Conservation (phyloP, 1,140 invertebrate genomes). For the Grapholita molesta region DNA sequence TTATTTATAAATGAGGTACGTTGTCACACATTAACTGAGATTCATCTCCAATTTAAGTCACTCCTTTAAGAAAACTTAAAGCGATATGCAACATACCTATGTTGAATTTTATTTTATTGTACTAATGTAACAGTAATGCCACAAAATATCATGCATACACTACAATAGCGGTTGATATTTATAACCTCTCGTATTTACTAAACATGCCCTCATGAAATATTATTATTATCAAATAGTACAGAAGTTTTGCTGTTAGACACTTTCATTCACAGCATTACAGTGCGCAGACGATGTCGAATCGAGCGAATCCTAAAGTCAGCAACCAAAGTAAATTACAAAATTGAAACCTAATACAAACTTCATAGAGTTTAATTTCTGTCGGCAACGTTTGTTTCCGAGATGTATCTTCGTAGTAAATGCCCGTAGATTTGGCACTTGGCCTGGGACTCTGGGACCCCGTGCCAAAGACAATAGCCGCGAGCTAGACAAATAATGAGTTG, state of each 20-base stretch:
- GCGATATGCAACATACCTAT: too few species aligned
- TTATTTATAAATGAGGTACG: too few species aligned
- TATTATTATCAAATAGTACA: neutral
- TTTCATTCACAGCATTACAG: neutral
- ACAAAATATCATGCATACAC: too few species aligned
- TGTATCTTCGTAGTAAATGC: constrained; percentile 19
- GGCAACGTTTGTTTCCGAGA: neutral
- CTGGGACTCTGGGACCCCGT: constrained; percentile 22
- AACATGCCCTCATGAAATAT: neutral
- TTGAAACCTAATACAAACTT: neutral
- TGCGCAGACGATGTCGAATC: neutral
- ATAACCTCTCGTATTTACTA: neutral
- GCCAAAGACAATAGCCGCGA: constrained; percentile 22
- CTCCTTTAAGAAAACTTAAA: too few species aligned
- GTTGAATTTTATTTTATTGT: too few species aligned
- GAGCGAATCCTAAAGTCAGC: neutral
- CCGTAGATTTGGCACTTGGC: constrained; percentile 43
- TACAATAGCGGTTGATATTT: too few species aligned
- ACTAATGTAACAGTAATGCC: too few species aligned
- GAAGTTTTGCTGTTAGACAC: neutral
- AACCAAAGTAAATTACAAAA: neutral
- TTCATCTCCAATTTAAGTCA: too few species aligned
- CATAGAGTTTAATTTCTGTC: neutral
- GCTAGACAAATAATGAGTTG: constrained; percentile 26
- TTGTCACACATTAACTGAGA: too few species aligned